Percentiles rank a stretch among this genome's conserved stretches.
These are phyloP conservation scores for Acanthosepion pharaonis DNA, from an alignment of 2,888 invertebrate genomes.

Conservation along the genomic window DNA sequence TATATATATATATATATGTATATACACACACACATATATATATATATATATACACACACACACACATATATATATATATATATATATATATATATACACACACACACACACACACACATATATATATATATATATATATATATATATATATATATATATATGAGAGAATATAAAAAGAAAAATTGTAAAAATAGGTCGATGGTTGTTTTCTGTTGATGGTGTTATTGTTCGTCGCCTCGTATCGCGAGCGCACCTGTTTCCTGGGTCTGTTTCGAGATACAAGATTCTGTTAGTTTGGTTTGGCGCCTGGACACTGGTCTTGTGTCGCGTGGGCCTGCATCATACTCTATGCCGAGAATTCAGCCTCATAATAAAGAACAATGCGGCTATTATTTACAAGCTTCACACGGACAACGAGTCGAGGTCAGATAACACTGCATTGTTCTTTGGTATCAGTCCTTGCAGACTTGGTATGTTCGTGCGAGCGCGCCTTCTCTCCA, in stretches of 20 bases:
- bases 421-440: constrained; percentile 33
- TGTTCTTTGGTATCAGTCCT: background rate
- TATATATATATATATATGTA: background rate
- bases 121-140: background rate
- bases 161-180: background rate
- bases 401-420: background rate
- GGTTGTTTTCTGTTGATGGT: background rate
- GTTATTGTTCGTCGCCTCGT: background rate
- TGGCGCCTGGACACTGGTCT: background rate
- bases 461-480: background rate
- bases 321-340: background rate
- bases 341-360: background rate
- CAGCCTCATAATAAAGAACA: background rate
- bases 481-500: background rate
- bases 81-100: background rate
- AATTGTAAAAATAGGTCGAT: background rate
- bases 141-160: background rate
- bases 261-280: background rate
- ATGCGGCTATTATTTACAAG: background rate
- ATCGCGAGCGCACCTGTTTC: constrained; percentile 11
- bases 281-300: background rate
- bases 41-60: background rate
- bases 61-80: background rate
- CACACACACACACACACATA: too few species aligned
- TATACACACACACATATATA: constrained; percentile 33